Percentiles rank a stretch among this genome's conserved stretches.
Evolutionary conservation across 2,888 invertebrate species (phyloP).

Genomic region (Cantharis rustica): DNA sequence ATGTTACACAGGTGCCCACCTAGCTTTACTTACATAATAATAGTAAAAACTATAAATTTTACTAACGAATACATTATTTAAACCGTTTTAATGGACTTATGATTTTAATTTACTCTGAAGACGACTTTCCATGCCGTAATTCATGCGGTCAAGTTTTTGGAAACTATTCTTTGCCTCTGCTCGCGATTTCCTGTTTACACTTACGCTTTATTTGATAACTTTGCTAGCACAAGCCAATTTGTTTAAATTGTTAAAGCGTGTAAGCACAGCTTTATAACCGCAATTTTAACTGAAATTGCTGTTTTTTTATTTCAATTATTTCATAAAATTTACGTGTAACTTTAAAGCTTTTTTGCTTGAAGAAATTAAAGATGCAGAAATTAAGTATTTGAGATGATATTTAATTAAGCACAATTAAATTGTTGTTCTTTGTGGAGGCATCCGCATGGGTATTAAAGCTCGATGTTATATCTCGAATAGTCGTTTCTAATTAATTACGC

Average conservation of each 20-base stretch:
- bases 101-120: neutral
- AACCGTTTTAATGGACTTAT: neutral
- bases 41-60: neutral
- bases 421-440: neutral
- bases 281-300: too few species aligned
- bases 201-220: too few species aligned
- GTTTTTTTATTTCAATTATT: too few species aligned
- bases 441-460: neutral
- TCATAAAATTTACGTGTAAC: too few species aligned
- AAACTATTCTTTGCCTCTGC: neutral
- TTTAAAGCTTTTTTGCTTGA: too few species aligned
- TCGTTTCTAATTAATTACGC: neutral
- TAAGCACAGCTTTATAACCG: too few species aligned
- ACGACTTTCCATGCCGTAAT: neutral
- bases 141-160: neutral
- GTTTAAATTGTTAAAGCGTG: too few species aligned
- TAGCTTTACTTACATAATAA: neutral
- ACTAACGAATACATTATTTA: neutral
- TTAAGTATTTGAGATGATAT: neutral
- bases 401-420: neutral
- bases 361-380: neutral
- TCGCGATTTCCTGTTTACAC: too few species aligned
- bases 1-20: neutral
- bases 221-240: too few species aligned
- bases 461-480: neutral